phyloP scores from a whole-genome alignment of 1,140 invertebrate genomes.

The Apis laboriosa region DNA sequence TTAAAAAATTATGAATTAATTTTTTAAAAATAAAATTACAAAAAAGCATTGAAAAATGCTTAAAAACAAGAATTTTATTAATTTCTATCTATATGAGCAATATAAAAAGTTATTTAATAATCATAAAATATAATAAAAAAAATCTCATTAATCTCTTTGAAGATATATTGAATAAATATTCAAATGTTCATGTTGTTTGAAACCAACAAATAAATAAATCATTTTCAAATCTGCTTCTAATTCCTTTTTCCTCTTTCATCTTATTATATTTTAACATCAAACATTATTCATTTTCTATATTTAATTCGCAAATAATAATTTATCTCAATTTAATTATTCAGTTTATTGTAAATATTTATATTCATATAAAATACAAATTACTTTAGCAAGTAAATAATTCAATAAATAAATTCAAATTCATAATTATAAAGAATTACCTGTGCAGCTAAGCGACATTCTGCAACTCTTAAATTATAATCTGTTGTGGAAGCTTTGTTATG shows the following conservation, averaged over 20 bases:
- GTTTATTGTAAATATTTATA: neutral
- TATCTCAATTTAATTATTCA: neutral
- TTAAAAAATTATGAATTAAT: too few relatives aligned
- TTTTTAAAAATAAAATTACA: neutral
- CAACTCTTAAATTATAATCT: constrained; percentile 95
- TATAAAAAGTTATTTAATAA: constrained; percentile 28
- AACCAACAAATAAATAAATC: neutral
- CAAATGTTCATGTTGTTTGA: neutral
- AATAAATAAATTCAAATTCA: neutral
- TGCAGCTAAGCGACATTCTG: constrained; percentile 95
- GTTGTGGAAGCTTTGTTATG: constrained; percentile 96
- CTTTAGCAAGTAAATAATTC: too few relatives aligned
- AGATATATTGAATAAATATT: constrained; percentile 2
- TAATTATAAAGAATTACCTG: constrained; percentile 83
- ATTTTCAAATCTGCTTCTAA: neutral
- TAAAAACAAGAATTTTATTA: neutral
- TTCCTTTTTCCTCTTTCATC: neutral
- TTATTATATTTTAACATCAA: neutral
- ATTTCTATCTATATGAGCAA: neutral
- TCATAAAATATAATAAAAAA: constrained; percentile 27
- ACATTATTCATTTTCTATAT: neutral
- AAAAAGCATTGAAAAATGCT: neutral
- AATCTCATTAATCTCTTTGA: constrained; percentile 6
- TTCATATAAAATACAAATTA: too few relatives aligned
- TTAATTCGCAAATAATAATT: neutral